phyloP scores from a whole-genome alignment of 30 jellyfish, hydroid and myxozoan genomes.

The Morbakka virulenta region DNA sequence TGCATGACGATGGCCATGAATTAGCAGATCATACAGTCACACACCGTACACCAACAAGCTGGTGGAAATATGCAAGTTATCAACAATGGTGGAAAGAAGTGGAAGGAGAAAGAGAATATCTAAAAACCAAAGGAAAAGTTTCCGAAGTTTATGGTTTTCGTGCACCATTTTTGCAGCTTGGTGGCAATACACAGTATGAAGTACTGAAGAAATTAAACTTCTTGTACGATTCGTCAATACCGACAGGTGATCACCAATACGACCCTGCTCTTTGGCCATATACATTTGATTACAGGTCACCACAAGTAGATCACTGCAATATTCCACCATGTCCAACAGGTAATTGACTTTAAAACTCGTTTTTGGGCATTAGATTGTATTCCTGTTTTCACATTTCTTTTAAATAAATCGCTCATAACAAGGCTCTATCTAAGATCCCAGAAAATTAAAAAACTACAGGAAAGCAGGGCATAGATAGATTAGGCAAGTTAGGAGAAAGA shows the following conservation, averaged over 20 bases:
- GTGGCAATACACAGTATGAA: conserved; percentile 60
- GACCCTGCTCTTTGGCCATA: conserved; percentile 71
- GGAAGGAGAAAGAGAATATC: conserved; percentile 52
- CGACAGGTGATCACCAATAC: conserved; percentile 27
- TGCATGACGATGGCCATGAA: conserved; percentile 72
- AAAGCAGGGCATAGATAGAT: no score
- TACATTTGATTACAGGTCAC: conserved; percentile 64
- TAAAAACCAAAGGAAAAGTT: no score
- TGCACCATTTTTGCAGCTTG: conserved; percentile 65
- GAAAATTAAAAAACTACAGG: no score
- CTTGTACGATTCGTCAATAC: conserved; percentile 70
- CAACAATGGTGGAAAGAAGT: conserved; percentile 69
- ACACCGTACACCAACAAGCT: conserved; percentile 63
- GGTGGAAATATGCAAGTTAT: conserved; percentile 74
- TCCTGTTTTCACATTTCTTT: no score
- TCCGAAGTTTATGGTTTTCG: no score
- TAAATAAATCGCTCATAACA: no score
- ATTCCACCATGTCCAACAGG: conserved; percentile 83
- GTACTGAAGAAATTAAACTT: conserved; percentile 31
- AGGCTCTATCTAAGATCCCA: no score
- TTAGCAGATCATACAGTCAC: conserved; percentile 80
- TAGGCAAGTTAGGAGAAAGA: no score
- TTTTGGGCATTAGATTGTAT: no score
- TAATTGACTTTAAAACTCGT: no score
- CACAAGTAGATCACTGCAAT: conserved; percentile 52